A percentile compares a stretch with the other conserved stretches of the same genome.
phyloP scores from a whole-genome alignment of 1,140 invertebrate species.

The Nephila pilipes region DNA sequence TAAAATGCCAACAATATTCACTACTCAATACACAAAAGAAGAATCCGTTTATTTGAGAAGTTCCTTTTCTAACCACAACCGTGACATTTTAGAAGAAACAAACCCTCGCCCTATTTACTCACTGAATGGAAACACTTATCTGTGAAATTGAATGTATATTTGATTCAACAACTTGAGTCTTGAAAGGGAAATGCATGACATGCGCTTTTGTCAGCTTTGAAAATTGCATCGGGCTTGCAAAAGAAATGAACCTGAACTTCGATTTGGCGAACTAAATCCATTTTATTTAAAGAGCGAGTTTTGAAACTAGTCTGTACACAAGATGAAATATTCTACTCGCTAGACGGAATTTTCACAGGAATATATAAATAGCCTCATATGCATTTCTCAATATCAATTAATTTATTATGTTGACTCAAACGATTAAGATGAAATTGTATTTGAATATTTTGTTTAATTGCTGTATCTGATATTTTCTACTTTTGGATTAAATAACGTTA shows the following conservation, averaged over 20 bases:
- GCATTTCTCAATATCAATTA: too few species aligned
- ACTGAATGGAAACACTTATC: not conserved
- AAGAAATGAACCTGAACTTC: not conserved
- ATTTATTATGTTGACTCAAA: too few species aligned
- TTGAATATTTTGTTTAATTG: too few species aligned
- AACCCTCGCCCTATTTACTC: not conserved
- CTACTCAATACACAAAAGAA: too few species aligned
- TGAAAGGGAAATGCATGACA: not conserved
- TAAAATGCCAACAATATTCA: too few species aligned
- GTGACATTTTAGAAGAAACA: conserved; percentile 15
- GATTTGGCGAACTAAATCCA: not conserved
- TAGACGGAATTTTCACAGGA: too few species aligned
- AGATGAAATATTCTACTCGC: too few species aligned
- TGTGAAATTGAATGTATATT: not conserved
- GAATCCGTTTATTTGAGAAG: not conserved
- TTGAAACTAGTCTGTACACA: not conserved
- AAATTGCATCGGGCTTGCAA: not conserved
- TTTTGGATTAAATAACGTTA: too few species aligned
- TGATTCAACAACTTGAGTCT: not conserved
- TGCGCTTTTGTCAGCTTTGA: not conserved
- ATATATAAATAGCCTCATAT: too few species aligned
- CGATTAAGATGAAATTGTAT: too few species aligned
- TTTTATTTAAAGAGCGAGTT: not conserved
- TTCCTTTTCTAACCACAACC: not conserved
- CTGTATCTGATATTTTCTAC: too few species aligned